These are phyloP conservation scores for Cephus pulcher DNA, from an alignment of 2,888 invertebrate genomes.

Conservation along the genomic window DNA sequence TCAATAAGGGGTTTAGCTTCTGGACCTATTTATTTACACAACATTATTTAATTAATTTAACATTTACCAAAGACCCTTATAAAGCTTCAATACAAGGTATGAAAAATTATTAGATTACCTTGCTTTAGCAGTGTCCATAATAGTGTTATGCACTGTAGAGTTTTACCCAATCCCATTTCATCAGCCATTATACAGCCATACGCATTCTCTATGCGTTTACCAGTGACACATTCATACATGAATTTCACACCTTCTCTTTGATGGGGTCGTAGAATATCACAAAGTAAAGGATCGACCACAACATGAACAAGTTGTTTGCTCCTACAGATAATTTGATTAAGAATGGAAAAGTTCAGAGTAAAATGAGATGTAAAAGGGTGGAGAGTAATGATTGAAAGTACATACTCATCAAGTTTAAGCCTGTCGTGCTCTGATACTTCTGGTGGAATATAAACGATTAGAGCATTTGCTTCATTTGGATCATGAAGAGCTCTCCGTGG, in stretches of 20 bases:
- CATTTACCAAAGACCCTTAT: no score
- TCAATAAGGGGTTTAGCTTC: conserved; percentile 90
- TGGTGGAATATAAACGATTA: conserved; percentile 89
- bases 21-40: conserved; percentile 71
- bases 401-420: conserved; percentile 80
- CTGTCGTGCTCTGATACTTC: conserved; percentile 87
- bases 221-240: conserved; percentile 99
- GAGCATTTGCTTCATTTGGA: conserved; percentile 90
- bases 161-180: conserved; percentile 99
- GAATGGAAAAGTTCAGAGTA: neutral
- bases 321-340: conserved; percentile 56
- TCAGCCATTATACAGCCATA: conserved; percentile 99
- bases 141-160: conserved; percentile 95
- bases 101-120: conserved; percentile 42
- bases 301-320: conserved; percentile 86
- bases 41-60: neutral
- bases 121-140: conserved; percentile 95
- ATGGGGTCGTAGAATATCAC: conserved; percentile 93
- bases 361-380: neutral
- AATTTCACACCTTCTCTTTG: conserved; percentile 99
- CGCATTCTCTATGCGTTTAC: conserved; percentile 84
- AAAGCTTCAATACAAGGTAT: neutral
- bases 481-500: conserved; percentile 84
- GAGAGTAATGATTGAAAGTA: conserved; percentile 12
- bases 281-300: conserved; percentile 94